Conservation (phyloP, 1,140 invertebrate genomes). For the Vanessa atalanta region DNA sequence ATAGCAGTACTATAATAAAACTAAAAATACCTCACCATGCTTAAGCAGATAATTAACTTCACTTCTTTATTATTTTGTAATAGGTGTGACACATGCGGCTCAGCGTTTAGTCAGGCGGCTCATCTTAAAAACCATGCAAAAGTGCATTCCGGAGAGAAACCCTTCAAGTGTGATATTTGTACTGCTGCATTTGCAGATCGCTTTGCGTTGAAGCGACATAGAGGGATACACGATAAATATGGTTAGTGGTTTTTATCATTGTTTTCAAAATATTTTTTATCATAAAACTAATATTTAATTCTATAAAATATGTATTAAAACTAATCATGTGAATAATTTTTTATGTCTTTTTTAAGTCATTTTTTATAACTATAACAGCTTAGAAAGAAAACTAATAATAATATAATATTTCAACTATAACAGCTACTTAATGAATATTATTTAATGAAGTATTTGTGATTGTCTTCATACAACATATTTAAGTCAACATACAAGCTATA, state of each 20-base stretch:
- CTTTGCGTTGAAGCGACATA: constrained; percentile 89
- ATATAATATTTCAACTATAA: too few relatives aligned
- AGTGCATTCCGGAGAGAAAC: constrained; percentile 88
- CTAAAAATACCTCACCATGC: too few relatives aligned
- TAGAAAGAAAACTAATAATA: too few relatives aligned
- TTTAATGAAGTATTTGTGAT: too few relatives aligned
- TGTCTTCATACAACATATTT: too few relatives aligned
- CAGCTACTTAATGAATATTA: too few relatives aligned
- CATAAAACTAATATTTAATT: background rate
- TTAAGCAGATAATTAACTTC: too few relatives aligned
- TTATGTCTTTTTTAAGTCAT: too few relatives aligned
- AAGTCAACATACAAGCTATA: too few relatives aligned
- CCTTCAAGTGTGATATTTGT: constrained; percentile 91
- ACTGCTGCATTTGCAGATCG: constrained; percentile 92
- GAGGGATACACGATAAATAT: constrained; percentile 90
- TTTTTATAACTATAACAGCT: too few relatives aligned
- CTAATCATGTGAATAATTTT: too few relatives aligned
- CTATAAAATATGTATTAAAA: background rate
- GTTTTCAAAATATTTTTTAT: background rate
- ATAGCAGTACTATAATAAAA: too few relatives aligned
- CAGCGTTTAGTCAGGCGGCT: constrained; percentile 92
- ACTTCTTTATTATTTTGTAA: constrained; percentile 21
- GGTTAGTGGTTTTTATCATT: constrained; percentile 61
- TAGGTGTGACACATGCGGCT: constrained; percentile 90
- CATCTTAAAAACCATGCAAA: constrained; percentile 93